Conservation (phyloP, 2,888 invertebrate species). For the Netelia virgata region DNA sequence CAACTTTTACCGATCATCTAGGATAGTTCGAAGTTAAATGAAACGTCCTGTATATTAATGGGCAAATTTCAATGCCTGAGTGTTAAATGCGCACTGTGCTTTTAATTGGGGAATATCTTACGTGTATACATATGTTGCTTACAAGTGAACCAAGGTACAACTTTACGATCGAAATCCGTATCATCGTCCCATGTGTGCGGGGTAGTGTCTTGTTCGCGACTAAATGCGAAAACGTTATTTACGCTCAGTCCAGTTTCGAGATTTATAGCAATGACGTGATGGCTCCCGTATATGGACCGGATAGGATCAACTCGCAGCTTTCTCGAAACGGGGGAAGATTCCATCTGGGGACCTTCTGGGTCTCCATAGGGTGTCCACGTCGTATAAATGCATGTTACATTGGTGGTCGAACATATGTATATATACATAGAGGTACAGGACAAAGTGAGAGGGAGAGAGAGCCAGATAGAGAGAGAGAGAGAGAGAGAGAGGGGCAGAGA, state of each 20-base stretch:
- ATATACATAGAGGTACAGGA: background rate
- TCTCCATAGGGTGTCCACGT: background rate
- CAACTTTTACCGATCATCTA: too few relatives aligned
- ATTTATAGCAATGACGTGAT: constrained; percentile 26
- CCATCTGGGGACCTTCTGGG: constrained; percentile 67
- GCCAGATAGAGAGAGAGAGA: too few relatives aligned
- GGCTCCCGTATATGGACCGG: constrained; percentile 22
- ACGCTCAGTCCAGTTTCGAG: constrained; percentile 50
- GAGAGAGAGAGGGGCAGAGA: constrained; percentile 9
- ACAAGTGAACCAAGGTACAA: constrained; percentile 1
- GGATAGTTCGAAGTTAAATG: too few relatives aligned
- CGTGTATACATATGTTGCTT: too few relatives aligned
- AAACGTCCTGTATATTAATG: too few relatives aligned
- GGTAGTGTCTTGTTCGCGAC: constrained; percentile 16
- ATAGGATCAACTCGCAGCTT: constrained; percentile 38
- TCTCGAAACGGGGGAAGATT: constrained; percentile 72
- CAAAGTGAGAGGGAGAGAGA: background rate
- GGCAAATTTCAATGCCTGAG: too few relatives aligned
- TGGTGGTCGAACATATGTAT: constrained; percentile 9
- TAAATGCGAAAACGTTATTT: constrained; percentile 47
- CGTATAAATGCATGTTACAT: background rate
- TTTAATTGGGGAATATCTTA: too few relatives aligned
- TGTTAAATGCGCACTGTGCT: too few relatives aligned
- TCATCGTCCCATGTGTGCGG: constrained; percentile 7
- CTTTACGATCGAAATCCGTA: constrained; percentile 7